Evolutionary conservation across 2,888 invertebrate genomes (phyloP).

Genomic region (Eupithecia pulchellata): DNA sequence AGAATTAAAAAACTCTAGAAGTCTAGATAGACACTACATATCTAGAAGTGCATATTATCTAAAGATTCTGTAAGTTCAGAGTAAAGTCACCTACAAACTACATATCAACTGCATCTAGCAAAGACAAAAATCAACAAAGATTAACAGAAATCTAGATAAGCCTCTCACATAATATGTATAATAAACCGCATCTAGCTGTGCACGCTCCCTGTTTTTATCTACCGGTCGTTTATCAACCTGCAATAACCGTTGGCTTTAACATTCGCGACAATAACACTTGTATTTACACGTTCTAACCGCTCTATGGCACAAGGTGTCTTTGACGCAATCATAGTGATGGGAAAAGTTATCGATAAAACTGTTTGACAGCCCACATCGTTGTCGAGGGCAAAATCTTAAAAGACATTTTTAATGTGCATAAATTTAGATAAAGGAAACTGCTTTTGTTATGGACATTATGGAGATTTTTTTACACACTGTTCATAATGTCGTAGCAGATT

Average conservation of each 20-base stretch:
- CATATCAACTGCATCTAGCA: not conserved
- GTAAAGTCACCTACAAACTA: not conserved
- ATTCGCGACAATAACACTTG: constrained; percentile 71
- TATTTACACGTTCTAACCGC: constrained; percentile 72
- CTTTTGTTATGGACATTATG: not conserved
- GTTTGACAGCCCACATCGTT: not conserved
- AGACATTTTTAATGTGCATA: not conserved
- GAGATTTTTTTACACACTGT: not conserved
- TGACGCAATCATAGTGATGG: constrained; percentile 47
- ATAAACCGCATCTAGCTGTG: not conserved
- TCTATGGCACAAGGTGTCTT: constrained; percentile 72
- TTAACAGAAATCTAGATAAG: not conserved
- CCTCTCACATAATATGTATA: too few relatives aligned
- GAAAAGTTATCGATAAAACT: constrained; percentile 10
- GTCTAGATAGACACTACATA: too few relatives aligned
- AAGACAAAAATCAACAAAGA: not conserved
- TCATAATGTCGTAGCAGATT: not conserved
- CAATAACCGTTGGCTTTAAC: constrained; percentile 77
- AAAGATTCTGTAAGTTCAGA: not conserved
- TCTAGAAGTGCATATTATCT: too few relatives aligned
- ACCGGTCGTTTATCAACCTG: constrained; percentile 54
- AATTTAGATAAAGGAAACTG: not conserved
- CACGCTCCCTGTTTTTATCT: constrained; percentile 22
- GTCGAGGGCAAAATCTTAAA: not conserved
- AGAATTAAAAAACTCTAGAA: too few relatives aligned